A percentile compares a stretch with the other conserved stretches of the same genome.
Conservation (phyloP, 2,888 invertebrate genomes). For the Myathropa florea region DNA sequence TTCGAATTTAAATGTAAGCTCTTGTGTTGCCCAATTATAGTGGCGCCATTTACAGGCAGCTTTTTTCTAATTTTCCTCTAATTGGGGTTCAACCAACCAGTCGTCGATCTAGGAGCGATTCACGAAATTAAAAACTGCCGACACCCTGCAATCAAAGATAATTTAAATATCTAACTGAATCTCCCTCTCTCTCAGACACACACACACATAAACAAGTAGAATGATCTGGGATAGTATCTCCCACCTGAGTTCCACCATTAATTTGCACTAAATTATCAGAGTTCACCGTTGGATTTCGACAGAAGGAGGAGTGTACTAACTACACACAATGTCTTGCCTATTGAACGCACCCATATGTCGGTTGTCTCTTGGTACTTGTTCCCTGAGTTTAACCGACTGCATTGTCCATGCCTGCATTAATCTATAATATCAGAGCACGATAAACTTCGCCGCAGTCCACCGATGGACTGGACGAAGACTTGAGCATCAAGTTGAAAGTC, state of each 20-base stretch:
- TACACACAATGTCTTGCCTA: neutral
- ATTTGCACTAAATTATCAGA: slow-evolving; percentile 28
- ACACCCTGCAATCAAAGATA: slow-evolving; percentile 32
- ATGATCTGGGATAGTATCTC: neutral
- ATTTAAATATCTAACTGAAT: neutral
- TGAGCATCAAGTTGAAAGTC: slow-evolving; percentile 34
- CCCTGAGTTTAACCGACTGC: neutral
- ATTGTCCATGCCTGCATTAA: neutral
- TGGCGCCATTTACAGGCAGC: neutral
- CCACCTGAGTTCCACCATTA: slow-evolving; percentile 6
- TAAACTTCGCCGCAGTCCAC: slow-evolving; percentile 7
- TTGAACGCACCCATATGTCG: slow-evolving; percentile 11
- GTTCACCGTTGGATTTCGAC: neutral
- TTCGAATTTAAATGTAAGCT: neutral
- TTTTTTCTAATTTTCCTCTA: neutral
- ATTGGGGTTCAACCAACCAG: neutral
- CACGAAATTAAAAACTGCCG: neutral
- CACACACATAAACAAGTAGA: neutral
- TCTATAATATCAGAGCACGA: slow-evolving; percentile 45
- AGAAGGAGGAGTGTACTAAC: slow-evolving; percentile 13
- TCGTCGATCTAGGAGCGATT: neutral
- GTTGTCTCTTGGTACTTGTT: slow-evolving; percentile 7
- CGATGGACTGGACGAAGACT: neutral
- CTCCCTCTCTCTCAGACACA: neutral
- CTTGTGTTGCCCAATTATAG: neutral